These are phyloP conservation scores for Perizoma flavofasciatum DNA, from an alignment of 2,888 invertebrate species.

Conservation along the genomic window DNA sequence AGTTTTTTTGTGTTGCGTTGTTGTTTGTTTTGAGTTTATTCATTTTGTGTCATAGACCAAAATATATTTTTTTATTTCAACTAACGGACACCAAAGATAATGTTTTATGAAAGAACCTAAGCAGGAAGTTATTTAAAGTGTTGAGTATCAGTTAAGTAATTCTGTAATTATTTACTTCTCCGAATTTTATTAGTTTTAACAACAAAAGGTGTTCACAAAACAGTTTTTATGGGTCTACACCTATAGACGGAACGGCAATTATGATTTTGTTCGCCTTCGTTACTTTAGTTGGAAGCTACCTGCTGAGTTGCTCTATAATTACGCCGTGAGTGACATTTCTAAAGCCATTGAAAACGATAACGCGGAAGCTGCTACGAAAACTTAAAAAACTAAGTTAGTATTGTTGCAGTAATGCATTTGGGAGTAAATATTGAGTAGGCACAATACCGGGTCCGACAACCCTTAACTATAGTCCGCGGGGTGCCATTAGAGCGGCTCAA, in stretches of 20 bases:
- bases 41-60: neutral
- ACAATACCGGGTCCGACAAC: slow-evolving; percentile 78
- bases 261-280: slow-evolving; percentile 63
- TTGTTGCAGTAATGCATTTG: slow-evolving; percentile 83
- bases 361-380: slow-evolving; percentile 81
- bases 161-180: slow-evolving; percentile 42
- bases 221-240: slow-evolving; percentile 54
- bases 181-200: slow-evolving; percentile 50
- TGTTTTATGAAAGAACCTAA: neutral
- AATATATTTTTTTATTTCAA: neutral
- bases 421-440: slow-evolving; percentile 82
- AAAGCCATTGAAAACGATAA: slow-evolving; percentile 82
- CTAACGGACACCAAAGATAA: too few relatives aligned
- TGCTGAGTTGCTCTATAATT: slow-evolving; percentile 80
- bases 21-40: neutral
- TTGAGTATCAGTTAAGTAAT: slow-evolving; percentile 35
- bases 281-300: slow-evolving; percentile 67
- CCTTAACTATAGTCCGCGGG: slow-evolving; percentile 79
- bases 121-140: slow-evolving; percentile 16
- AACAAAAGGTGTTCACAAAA: slow-evolving; percentile 60
- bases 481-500: slow-evolving; percentile 81
- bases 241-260: slow-evolving; percentile 71
- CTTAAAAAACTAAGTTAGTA: slow-evolving; percentile 81
- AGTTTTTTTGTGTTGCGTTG: slow-evolving; percentile 24
- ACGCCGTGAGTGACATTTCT: slow-evolving; percentile 76